Base-by-base conservation (phyloP, 2,797 vertebrate genomes). In the Pipistrellus pipistrellus region DNA sequence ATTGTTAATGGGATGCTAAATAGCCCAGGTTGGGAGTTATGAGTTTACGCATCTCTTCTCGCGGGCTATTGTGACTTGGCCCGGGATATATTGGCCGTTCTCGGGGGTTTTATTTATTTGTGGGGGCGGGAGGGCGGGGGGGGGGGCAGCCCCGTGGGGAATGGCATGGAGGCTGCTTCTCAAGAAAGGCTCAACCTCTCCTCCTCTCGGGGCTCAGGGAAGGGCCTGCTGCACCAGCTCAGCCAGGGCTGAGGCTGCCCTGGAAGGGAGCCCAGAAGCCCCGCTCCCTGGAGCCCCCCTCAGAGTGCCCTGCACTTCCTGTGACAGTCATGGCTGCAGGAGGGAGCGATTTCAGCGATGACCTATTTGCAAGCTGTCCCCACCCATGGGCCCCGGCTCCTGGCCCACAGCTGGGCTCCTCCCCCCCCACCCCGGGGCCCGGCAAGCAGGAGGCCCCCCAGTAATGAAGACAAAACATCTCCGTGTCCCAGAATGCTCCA, bases 1-100 rank as follows among this genome's bases (percentile, higher is more conserved):
- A 99, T 98, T 98, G 98, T 98, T 98, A 98, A 98, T 98, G 97
- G 97, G 98, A 99, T 98, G 98, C 98, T 99, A 98, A 98, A 96
- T 97, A 98, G 97, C 96, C 98, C 98, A 90, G 98, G 97, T 98
- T 97, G 85, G 96, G 91, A 97, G 97, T 96, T 96, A 94, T 97
- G 96, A 95, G 96, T 97, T 98, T 97, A 98, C 97, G 97, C 98
- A 97, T 98, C 97, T 95, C 95, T 97, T 95, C 95, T 98, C 64
- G 57, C 95, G 80, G 97, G 97, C 98, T 97, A 96, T 97, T 98
- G 98, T 98, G 94, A 91, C 93, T 98, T 93, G 96, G 97, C 30
- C 27, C 95, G 95, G 97, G 97, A 98, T 97, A 97, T 91, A 96
- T 97, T 97, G 98, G 95, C 94, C 35, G 57, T 97, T 97, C 96